These are phyloP conservation scores for Spea multiplicata DNA, from an alignment of 2,113 vertebrate genomes.

Conservation along the genomic window DNA sequence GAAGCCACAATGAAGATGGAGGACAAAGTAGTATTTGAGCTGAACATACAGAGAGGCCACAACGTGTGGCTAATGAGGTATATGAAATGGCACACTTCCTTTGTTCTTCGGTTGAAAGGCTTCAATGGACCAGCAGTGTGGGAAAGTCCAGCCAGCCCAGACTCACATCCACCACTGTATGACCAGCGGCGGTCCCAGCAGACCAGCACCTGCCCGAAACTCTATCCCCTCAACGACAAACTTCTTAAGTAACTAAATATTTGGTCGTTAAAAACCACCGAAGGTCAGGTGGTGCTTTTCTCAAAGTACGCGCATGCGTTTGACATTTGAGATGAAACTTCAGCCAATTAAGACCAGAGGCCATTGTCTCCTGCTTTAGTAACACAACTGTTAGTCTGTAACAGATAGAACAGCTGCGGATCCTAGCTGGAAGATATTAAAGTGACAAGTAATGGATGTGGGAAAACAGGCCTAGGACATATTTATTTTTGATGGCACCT, in stretches of 20 bases:
- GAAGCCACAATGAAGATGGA: slow-evolving; percentile 23
- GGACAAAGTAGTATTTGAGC: slow-evolving; percentile 17
- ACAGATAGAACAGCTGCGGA: too few relatives aligned
- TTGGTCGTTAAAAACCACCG: background rate
- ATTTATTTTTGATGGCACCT: too few relatives aligned
- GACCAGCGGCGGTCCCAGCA: background rate
- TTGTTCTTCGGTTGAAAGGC: slow-evolving; percentile 10
- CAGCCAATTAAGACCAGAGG: too few relatives aligned
- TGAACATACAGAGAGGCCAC: slow-evolving; percentile 14
- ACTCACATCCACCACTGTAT: slow-evolving; percentile 6
- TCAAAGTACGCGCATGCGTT: background rate
- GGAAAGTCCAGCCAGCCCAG: slow-evolving; percentile 8
- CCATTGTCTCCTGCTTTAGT: too few relatives aligned
- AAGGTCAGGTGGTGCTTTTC: background rate
- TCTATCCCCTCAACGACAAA: background rate
- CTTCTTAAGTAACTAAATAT: background rate
- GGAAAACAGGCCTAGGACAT: too few relatives aligned
- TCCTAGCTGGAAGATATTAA: too few relatives aligned
- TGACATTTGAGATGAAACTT: background rate
- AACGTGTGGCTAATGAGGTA: slow-evolving; percentile 14
- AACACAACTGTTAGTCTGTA: too few relatives aligned
- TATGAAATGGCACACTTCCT: slow-evolving; percentile 35
- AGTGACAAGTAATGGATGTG: too few relatives aligned
- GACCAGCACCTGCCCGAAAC: slow-evolving; percentile 9
- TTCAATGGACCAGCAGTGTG: slow-evolving; percentile 15